Conservation (phyloP, 2,797 vertebrate species). For the Tangara arthus region DNA sequence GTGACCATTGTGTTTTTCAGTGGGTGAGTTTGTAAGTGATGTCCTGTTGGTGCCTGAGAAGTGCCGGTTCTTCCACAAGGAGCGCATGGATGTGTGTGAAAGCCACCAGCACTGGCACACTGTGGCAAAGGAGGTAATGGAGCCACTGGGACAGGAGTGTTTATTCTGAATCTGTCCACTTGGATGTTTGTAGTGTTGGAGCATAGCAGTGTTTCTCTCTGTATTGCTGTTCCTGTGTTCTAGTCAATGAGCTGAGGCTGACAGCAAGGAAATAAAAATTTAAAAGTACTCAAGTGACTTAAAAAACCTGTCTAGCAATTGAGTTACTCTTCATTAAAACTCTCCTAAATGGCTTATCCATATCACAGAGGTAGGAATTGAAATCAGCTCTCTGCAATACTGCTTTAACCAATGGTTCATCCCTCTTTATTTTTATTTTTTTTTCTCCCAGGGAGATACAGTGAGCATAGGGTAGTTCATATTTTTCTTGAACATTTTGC, state of each 20-base stretch:
- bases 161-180: neutral
- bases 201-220: neutral
- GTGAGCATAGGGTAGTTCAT: neutral
- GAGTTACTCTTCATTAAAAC: neutral
- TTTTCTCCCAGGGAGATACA: neutral
- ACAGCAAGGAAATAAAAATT: neutral
- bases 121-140: constrained; percentile 89
- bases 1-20: constrained; percentile 70
- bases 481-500: neutral
- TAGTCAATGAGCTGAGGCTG: neutral
- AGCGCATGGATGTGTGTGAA: constrained; percentile 88
- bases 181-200: neutral
- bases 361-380: neutral
- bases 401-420: neutral
- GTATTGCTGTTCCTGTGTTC: neutral
- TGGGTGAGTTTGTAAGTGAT: constrained; percentile 95
- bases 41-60: constrained; percentile 94
- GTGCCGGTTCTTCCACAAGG: constrained; percentile 96
- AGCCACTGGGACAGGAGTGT: neutral
- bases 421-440: neutral
- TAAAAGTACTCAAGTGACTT: neutral
- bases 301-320: neutral
- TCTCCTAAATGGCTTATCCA: neutral
- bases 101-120: constrained; percentile 93
- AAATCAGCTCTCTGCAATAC: neutral